phyloP scores from a whole-genome alignment of 2,888 invertebrate species.

The Ceraclea dissimilis region DNA sequence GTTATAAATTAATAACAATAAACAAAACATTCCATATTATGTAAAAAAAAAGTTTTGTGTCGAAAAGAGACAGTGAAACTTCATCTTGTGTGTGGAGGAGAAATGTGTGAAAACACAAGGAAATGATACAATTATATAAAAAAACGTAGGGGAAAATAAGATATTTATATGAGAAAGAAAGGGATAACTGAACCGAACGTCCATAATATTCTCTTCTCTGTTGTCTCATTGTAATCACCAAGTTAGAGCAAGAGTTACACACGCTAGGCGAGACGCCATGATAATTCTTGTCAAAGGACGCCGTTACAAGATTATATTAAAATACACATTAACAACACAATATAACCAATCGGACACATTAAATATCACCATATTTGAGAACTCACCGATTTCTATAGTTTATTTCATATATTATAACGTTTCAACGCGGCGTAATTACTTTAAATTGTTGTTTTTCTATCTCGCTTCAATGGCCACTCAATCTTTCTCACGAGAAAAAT shows the following conservation, averaged over 20 bases:
- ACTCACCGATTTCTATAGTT: slow-evolving; percentile 14
- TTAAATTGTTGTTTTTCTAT: slow-evolving; percentile 27
- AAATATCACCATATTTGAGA: slow-evolving; percentile 10
- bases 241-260: not conserved
- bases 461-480: slow-evolving; percentile 38
- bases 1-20: too few relatives aligned
- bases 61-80: slow-evolving; percentile 39
- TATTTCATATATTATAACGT: slow-evolving; percentile 17
- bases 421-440: slow-evolving; percentile 11
- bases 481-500: slow-evolving; percentile 46
- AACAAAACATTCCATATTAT: not conserved
- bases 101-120: not conserved
- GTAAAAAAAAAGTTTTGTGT: slow-evolving; percentile 34
- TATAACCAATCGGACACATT: slow-evolving; percentile 13
- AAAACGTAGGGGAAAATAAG: slow-evolving; percentile 29
- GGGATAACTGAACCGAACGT: slow-evolving; percentile 41
- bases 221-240: not conserved
- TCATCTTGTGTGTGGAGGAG: too few relatives aligned
- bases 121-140: not conserved
- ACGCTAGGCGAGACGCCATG: not conserved
- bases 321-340: slow-evolving; percentile 14
- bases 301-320: not conserved
- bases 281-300: not conserved
- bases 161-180: slow-evolving; percentile 48
- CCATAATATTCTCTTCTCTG: not conserved